Evolutionary conservation across 2,113 vertebrate genomes (phyloP), one percentile per base, ranked within the genome.

Genomic region (Centropus unirufus): DNA sequence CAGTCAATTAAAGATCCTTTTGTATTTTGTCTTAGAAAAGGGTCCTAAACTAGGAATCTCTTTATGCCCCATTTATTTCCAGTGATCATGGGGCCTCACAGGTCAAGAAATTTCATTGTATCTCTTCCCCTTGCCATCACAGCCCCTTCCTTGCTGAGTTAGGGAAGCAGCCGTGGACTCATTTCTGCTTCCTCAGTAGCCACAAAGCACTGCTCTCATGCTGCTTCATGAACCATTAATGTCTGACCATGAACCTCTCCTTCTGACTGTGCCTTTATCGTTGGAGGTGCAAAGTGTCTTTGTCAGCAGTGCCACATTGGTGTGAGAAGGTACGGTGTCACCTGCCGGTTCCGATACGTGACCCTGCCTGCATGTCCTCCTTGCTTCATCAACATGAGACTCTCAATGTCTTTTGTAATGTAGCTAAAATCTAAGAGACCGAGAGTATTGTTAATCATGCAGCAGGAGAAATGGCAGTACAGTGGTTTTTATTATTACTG

Each of bases 271-370:
- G 51, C 29, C 55, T 52, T 4, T 36, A 46, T 6, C 0, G 2
- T 0, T 11, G 54, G 76, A 19, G 4, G 32, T 6, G 5, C 0
- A 2, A 5, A 7, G 0, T 6, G 49, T n/a, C 55, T 59, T 8
- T 3, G 39, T 6, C 22, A 19, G 34, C 17, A 3, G 16, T 23
- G 14, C 24, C 3, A 4, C 11, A 0, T 22, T 4, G 16, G 7
- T 17, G 17, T 0, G 2, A 6, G 34, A 29, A 26, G 12, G 20
- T 5, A 8, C 22, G 7, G 23, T 30, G 27, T 12, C 36, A 11
- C 4, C 42, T 30, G 26, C 26, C 22, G 3, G 18, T 10, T 9
- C 40, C 1, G 0, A 11, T 2, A 12, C 0, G 1, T n/a, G 36
- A 17, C 59, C 42, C 55, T 63, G 20, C 29, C 52, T 6, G 18